These are phyloP conservation scores for Diplazon laetatorius DNA, from an alignment of 2,888 invertebrate genomes.

Conservation along the genomic window DNA sequence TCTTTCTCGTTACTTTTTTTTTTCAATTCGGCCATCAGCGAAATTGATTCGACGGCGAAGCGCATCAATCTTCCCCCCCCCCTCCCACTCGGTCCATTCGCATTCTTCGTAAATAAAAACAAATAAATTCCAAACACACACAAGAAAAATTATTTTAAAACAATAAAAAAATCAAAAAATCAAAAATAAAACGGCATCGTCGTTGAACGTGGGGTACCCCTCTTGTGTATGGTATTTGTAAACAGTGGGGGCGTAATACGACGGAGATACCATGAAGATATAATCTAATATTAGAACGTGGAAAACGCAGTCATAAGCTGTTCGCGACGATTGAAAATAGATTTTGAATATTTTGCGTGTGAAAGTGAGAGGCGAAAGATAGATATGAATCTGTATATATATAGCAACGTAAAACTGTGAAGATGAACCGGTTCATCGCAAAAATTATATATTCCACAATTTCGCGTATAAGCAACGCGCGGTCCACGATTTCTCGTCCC, in stretches of 20 bases:
- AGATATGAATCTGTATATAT: constrained; percentile 47
- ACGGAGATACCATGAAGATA: constrained; percentile 32
- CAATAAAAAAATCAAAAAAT: neutral
- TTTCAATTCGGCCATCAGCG: neutral
- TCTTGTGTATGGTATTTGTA: constrained; percentile 38
- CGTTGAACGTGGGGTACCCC: neutral
- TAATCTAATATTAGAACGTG: constrained; percentile 58
- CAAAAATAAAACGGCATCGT: neutral
- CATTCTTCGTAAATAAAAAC: neutral
- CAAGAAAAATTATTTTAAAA: neutral
- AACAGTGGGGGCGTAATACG: constrained; percentile 35
- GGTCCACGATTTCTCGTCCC: neutral
- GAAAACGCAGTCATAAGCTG: constrained; percentile 40
- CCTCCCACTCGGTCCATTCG: no score
- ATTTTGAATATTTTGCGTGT: constrained; percentile 59
- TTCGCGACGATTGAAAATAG: constrained; percentile 61
- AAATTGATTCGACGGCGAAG: neutral
- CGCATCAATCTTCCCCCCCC: neutral
- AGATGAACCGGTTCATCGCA: constrained; percentile 20
- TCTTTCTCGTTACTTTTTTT: no score
- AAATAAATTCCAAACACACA: neutral
- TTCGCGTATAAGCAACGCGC: neutral
- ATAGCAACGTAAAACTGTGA: neutral
- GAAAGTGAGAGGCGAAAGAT: neutral
- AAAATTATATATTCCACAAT: constrained; percentile 21